Percentiles rank a stretch among this genome's conserved stretches.
Conservation (phyloP, 2,888 invertebrate species). For the Mimas tiliae region DNA sequence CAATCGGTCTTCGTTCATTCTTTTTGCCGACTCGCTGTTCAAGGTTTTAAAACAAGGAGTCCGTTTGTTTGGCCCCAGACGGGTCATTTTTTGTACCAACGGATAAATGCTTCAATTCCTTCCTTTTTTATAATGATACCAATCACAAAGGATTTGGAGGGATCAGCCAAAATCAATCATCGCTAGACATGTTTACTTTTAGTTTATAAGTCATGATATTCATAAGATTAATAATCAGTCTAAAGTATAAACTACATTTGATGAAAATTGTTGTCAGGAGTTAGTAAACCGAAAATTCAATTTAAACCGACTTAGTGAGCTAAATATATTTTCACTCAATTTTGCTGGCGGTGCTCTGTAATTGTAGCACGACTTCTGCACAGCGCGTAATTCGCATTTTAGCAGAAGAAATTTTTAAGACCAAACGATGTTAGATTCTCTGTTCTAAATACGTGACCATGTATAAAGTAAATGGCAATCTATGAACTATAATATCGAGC, state of each 20-base stretch:
- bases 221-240: not conserved
- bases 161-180: not conserved
- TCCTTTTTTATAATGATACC: not conserved
- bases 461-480: too few species aligned
- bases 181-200: not conserved
- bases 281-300: slow-evolving; percentile 6
- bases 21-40: slow-evolving; percentile 15
- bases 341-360: not conserved
- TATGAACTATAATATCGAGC: too few species aligned
- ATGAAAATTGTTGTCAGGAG: not conserved
- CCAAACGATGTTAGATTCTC: too few species aligned
- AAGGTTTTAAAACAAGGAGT: slow-evolving; percentile 15
- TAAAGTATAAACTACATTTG: not conserved
- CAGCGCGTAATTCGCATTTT: not conserved
- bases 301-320: slow-evolving; percentile 7
- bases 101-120: slow-evolving; percentile 5
- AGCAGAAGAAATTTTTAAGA: not conserved
- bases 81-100: slow-evolving; percentile 15
- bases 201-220: not conserved
- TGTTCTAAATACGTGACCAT: too few species aligned
- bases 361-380: not conserved
- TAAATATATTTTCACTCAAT: not conserved
- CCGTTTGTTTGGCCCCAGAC: not conserved
- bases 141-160: not conserved
- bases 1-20: slow-evolving; percentile 25